These are phyloP conservation scores for Cephalotes varians DNA, from an alignment of 2,888 invertebrate genomes.

Conservation along the genomic window DNA sequence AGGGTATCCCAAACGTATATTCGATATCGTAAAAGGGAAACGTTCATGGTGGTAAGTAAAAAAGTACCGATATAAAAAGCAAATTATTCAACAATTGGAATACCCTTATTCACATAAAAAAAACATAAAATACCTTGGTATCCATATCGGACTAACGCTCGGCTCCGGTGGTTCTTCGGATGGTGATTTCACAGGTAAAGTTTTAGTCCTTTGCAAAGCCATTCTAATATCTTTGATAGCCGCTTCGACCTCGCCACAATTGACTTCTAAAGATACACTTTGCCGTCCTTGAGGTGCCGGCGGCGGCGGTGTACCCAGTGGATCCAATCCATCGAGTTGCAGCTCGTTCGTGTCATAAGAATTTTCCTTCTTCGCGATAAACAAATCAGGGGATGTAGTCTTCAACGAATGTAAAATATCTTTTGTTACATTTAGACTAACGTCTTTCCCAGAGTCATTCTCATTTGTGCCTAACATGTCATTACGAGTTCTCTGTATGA, in stretches of 20 bases:
- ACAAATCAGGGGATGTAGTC: constrained; percentile 83
- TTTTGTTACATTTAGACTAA: constrained; percentile 79
- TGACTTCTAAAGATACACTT: constrained; percentile 80
- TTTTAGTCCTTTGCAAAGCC: constrained; percentile 91
- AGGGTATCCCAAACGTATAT: constrained; percentile 63
- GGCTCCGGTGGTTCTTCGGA: constrained; percentile 86
- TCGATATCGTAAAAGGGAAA: neutral
- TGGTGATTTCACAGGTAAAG: constrained; percentile 87
- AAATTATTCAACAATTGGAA: constrained; percentile 55
- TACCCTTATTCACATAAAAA: constrained; percentile 43
- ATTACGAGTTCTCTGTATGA: constrained; percentile 88
- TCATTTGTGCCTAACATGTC: constrained; percentile 81
- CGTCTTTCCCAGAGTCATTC: constrained; percentile 80
- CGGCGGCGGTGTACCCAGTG: constrained; percentile 86
- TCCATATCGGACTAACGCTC: constrained; percentile 90
- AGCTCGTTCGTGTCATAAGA: constrained; percentile 83
- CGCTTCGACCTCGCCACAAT: constrained; percentile 87
- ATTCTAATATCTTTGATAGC: constrained; percentile 94
- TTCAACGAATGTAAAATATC: constrained; percentile 82
- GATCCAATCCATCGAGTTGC: constrained; percentile 92
- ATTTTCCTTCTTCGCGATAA: constrained; percentile 83
- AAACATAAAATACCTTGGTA: constrained; percentile 87
- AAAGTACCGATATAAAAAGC: constrained; percentile 15
- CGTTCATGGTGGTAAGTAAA: constrained; percentile 2
- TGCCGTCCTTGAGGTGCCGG: constrained; percentile 84